A percentile compares a stretch with the other conserved stretches of the same genome.
Evolutionary conservation across 2,113 vertebrate species (phyloP).

Genomic region (Syngnathoides biaculeatus): DNA sequence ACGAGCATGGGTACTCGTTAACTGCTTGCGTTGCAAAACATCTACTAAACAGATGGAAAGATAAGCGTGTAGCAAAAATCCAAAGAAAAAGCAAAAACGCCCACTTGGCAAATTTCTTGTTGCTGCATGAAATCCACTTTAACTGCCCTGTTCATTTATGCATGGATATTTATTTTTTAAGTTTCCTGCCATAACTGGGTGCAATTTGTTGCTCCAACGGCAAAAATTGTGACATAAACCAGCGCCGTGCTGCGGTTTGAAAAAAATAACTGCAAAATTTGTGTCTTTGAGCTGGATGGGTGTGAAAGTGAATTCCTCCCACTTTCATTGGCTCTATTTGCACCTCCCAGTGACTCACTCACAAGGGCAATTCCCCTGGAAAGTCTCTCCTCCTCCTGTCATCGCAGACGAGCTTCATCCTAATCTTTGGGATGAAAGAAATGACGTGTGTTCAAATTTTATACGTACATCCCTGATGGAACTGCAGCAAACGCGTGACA

Average conservation of each 20-base stretch:
- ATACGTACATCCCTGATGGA: neutral
- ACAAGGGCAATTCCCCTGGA: neutral
- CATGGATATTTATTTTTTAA: slow-evolving; percentile 31
- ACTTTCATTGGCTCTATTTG: slow-evolving; percentile 41
- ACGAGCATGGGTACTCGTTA: neutral
- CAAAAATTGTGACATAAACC: slow-evolving; percentile 30
- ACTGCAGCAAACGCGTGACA: neutral
- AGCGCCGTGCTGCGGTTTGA: slow-evolving; percentile 10
- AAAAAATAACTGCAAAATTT: neutral
- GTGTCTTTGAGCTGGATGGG: slow-evolving; percentile 2
- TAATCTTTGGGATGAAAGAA: slow-evolving; percentile 43
- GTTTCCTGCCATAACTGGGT: slow-evolving; percentile 10
- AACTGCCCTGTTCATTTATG: slow-evolving; percentile 3
- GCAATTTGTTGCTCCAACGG: slow-evolving; percentile 23
- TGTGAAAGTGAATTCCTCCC: slow-evolving; percentile 25
- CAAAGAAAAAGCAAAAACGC: no score
- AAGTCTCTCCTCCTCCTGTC: slow-evolving; percentile 15
- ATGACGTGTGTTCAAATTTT: slow-evolving; percentile 34
- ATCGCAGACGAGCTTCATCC: slow-evolving; percentile 6
- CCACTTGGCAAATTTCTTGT: neutral
- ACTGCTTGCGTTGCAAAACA: neutral
- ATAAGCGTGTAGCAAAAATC: no score
- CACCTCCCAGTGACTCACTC: slow-evolving; percentile 19
- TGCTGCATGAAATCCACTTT: neutral
- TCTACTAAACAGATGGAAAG: neutral